Conservation (phyloP, 2,888 invertebrate species). For the Galerucella nymphaeae region DNA sequence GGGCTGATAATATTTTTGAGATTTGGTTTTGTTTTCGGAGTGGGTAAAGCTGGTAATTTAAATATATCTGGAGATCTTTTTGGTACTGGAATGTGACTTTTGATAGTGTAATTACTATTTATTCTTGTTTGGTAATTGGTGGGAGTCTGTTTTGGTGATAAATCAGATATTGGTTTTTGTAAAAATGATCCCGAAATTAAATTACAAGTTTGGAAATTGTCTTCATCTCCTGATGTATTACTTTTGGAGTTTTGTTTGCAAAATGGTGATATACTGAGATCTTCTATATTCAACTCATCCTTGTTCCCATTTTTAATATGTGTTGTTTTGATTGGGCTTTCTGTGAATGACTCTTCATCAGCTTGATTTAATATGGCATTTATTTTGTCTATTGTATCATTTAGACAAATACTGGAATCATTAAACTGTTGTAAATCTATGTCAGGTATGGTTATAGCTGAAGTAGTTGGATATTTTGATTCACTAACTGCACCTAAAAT, state of each 20-base stretch:
- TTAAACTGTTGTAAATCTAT: constrained; percentile 37
- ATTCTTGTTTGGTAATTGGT: not conserved
- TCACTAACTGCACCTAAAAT: not conserved
- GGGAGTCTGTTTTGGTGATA: not conserved
- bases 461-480: constrained; percentile 3
- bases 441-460: constrained; percentile 29
- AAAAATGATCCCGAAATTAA: constrained; percentile 32
- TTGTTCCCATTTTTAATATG: not conserved
- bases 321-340: not conserved
- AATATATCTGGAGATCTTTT: constrained; percentile 18
- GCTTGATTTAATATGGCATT: constrained; percentile 31
- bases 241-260: not conserved
- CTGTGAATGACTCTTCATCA: not conserved
- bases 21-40: constrained; percentile 8
- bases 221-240: not conserved
- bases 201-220: not conserved
- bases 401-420: constrained; percentile 27
- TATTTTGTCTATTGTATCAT: constrained; percentile 40
- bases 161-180: constrained; percentile 10
- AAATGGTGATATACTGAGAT: not conserved
- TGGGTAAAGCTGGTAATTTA: constrained; percentile 2
- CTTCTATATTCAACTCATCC: not conserved
- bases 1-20: constrained; percentile 41
- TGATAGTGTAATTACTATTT: not conserved
- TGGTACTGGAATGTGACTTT: constrained; percentile 8